Evolutionary conservation across 2,888 invertebrate species (phyloP).

Genomic region (Drosophila meridionalis): DNA sequence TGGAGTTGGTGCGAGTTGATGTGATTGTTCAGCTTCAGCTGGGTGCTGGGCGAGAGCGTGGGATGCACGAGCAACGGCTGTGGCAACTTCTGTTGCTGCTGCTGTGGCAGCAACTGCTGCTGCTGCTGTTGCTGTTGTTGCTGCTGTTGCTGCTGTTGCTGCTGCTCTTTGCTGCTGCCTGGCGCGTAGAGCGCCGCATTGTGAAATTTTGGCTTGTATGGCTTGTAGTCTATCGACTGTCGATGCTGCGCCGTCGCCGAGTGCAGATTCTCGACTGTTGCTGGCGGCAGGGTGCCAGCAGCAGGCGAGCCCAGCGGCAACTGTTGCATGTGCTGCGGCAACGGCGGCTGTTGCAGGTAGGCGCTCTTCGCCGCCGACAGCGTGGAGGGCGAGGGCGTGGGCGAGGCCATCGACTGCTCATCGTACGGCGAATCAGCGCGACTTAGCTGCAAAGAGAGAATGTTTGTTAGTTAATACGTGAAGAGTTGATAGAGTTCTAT

Average conservation of each 20-base stretch:
- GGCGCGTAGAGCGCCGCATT: conserved; percentile 87
- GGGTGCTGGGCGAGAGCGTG: conserved; percentile 82
- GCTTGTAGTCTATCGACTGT: conserved; percentile 86
- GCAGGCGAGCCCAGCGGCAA: conserved; percentile 82
- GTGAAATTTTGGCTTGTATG: conserved; percentile 91
- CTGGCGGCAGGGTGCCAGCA: conserved; percentile 79
- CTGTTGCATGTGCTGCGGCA: conserved; percentile 73
- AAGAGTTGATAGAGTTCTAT: not conserved
- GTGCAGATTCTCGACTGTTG: conserved; percentile 57
- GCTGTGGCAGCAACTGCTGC: conserved; percentile 54
- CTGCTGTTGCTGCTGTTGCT: conserved; percentile 53
- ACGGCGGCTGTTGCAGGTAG: conserved; percentile 67
- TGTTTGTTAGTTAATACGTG: not conserved
- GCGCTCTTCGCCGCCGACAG: conserved; percentile 75
- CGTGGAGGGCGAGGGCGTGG: conserved; percentile 73
- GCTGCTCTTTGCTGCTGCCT: conserved; percentile 64
- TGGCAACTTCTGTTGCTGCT: conserved; percentile 48
- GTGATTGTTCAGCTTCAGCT: conserved; percentile 82
- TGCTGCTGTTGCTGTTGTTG: conserved; percentile 51
- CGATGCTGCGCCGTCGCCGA: conserved; percentile 68
- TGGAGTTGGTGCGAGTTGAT: conserved; percentile 82
- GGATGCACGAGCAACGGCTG: conserved; percentile 66
- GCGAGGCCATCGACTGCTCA: conserved; percentile 73
- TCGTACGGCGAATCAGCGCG: conserved; percentile 84
- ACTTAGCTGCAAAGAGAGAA: conserved; percentile 74